Evolutionary conservation across 2,888 invertebrate genomes (phyloP).

Genomic region (Scaptomyza reducta): DNA sequence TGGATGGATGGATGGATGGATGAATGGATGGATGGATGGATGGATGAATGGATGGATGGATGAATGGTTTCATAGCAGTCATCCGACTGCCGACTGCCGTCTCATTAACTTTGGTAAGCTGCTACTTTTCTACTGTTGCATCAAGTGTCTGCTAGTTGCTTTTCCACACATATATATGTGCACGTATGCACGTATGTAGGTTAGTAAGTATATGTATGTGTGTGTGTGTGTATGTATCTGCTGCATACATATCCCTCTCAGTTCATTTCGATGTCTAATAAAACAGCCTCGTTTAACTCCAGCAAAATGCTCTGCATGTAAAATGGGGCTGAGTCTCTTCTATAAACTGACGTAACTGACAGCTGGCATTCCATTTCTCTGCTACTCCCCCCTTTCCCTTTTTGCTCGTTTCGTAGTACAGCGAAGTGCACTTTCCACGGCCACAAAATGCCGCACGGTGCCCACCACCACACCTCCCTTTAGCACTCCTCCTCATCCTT

Average conservation of each 20-base stretch:
- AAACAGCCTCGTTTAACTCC: constrained; percentile 49
- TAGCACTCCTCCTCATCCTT: background rate
- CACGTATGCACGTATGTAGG: background rate
- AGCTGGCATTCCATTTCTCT: constrained; percentile 52
- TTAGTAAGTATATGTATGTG: background rate
- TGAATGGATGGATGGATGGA: no score
- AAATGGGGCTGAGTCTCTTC: constrained; percentile 18
- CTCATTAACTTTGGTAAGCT: constrained; percentile 19
- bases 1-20: background rate
- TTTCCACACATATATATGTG: constrained; percentile 16
- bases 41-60: background rate
- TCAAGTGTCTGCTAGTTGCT: constrained; percentile 1
- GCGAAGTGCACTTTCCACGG: constrained; percentile 74
- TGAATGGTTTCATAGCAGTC: background rate
- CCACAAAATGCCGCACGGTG: constrained; percentile 63
- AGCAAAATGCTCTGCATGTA: constrained; percentile 26
- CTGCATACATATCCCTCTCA: no score
- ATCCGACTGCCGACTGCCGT: constrained; percentile 6
- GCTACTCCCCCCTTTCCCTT: background rate
- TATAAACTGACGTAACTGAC: constrained; percentile 50
- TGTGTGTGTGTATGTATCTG: no score
- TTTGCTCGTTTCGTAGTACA: constrained; percentile 44
- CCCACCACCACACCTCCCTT: background rate
- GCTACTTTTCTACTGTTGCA: background rate
- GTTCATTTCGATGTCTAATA: constrained; percentile 41